A percentile compares a stretch with the other conserved stretches of the same genome.
phyloP scores from a whole-genome alignment of 2,888 invertebrate species.

The Sinodicranocentrus sp. region DNA sequence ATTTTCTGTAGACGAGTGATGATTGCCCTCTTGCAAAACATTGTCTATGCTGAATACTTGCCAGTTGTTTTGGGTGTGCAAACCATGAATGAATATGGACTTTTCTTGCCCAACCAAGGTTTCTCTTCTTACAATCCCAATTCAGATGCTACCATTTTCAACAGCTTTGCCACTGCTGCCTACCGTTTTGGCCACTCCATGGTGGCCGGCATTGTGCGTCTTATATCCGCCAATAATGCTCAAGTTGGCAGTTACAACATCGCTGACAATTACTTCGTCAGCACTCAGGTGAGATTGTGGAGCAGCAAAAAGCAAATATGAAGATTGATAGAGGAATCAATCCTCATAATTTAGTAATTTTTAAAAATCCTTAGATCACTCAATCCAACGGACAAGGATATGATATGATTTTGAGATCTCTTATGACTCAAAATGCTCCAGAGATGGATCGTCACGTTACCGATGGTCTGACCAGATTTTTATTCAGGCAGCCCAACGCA shows the following conservation, averaged over 20 bases:
- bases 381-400: slow-evolving; percentile 73
- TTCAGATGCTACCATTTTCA: slow-evolving; percentile 71
- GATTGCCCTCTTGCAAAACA: slow-evolving; percentile 71
- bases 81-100: slow-evolving; percentile 63
- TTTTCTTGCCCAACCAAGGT: slow-evolving; percentile 32
- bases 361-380: slow-evolving; percentile 61
- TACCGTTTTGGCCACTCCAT: slow-evolving; percentile 75
- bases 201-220: slow-evolving; percentile 61
- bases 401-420: slow-evolving; percentile 76
- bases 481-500: slow-evolving; percentile 67
- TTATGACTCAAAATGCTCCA: slow-evolving; percentile 77
- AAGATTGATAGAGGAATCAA: not conserved
- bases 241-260: slow-evolving; percentile 62
- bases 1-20: slow-evolving; percentile 67
- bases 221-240: slow-evolving; percentile 41
- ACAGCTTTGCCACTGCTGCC: slow-evolving; percentile 76
- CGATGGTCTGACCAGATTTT: slow-evolving; percentile 76
- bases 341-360: not conserved
- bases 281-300: slow-evolving; percentile 54
- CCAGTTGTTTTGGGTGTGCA: slow-evolving; percentile 72
- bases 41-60: slow-evolving; percentile 75
- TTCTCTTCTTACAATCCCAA: slow-evolving; percentile 63
- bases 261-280: slow-evolving; percentile 70
- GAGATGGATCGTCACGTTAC: slow-evolving; percentile 77
- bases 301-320: not conserved